These are phyloP conservation scores for Bucorvus abyssinicus DNA, from an alignment of 2,797 vertebrate genomes.

Conservation along the genomic window DNA sequence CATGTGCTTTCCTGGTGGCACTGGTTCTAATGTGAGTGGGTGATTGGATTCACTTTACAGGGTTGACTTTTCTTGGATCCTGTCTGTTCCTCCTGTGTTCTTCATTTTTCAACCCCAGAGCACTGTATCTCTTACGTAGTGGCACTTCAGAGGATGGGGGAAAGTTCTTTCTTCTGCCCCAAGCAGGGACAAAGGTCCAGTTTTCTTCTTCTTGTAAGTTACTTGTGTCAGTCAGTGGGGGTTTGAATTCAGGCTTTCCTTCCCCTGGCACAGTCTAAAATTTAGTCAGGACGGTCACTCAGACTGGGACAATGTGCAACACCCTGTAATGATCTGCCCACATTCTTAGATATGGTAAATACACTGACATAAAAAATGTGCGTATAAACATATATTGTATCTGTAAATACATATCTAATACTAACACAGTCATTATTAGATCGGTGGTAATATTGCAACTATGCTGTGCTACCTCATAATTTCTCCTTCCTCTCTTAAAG, in stretches of 20 bases:
- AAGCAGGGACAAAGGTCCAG: not conserved
- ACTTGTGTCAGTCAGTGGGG: not conserved
- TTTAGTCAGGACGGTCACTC: not conserved
- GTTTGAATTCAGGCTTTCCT: not conserved
- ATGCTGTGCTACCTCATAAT: not conserved
- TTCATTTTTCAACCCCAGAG: not conserved
- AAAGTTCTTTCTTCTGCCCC: not conserved
- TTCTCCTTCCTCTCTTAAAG: not conserved
- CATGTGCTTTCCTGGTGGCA: not conserved
- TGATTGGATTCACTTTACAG: not conserved
- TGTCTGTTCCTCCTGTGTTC: not conserved
- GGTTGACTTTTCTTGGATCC: not conserved
- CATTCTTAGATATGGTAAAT: not conserved
- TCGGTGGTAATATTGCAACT: not conserved
- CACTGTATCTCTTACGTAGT: not conserved
- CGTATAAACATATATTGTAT: not conserved
- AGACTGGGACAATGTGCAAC: not conserved
- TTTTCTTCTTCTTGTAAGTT: not conserved
- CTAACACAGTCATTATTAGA: no score
- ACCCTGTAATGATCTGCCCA: not conserved
- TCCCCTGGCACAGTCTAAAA: not conserved
- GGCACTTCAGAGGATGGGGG: not conserved
- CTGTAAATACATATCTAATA: not conserved
- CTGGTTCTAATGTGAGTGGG: not conserved
- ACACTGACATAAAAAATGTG: not conserved